Conservation (phyloP, 1,140 invertebrate species). For the Drosophila tristis region DNA sequence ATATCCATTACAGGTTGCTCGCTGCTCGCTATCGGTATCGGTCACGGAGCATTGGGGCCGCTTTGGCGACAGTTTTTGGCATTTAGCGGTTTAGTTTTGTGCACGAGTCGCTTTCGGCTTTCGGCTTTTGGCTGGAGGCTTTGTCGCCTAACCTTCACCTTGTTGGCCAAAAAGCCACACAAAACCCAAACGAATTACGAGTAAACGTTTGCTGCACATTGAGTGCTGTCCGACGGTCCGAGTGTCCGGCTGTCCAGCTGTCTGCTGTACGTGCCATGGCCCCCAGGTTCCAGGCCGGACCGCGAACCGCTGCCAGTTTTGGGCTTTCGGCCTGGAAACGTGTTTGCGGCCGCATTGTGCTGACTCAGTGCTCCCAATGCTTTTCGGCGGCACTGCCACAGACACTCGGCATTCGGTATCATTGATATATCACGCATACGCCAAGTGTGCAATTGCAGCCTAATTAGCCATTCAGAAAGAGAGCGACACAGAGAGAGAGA, state of each 20-base stretch:
- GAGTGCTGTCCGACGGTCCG: slow-evolving; percentile 11
- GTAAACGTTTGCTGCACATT: slow-evolving; percentile 38
- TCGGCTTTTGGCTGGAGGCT: neutral
- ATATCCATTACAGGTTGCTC: too few species aligned
- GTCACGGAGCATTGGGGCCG: neutral
- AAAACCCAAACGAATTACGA: slow-evolving; percentile 37
- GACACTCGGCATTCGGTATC: slow-evolving; percentile 27
- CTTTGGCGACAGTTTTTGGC: neutral
- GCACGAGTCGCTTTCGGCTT: neutral
- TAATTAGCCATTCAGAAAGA: slow-evolving; percentile 52
- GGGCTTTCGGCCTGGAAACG: slow-evolving; percentile 64
- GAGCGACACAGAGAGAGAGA: slow-evolving; percentile 3
- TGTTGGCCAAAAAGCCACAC: slow-evolving; percentile 59
- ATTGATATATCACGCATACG: slow-evolving; percentile 68
- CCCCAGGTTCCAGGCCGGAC: slow-evolving; percentile 44
- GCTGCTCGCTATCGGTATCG: neutral
- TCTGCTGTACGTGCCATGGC: slow-evolving; percentile 58
- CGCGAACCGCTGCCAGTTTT: slow-evolving; percentile 43
- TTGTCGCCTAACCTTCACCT: slow-evolving; percentile 64
- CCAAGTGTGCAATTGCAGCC: slow-evolving; percentile 53
- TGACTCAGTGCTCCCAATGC: slow-evolving; percentile 55
- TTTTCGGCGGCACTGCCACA: slow-evolving; percentile 18
- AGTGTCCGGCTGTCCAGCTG: slow-evolving; percentile 11
- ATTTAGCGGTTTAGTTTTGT: slow-evolving; percentile 1
- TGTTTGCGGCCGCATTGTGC: slow-evolving; percentile 49